Percentiles rank a stretch among this genome's conserved stretches.
These are phyloP conservation scores for Boleophthalmus pectinirostris DNA, from an alignment of 2,113 vertebrate species.

Conservation along the genomic window DNA sequence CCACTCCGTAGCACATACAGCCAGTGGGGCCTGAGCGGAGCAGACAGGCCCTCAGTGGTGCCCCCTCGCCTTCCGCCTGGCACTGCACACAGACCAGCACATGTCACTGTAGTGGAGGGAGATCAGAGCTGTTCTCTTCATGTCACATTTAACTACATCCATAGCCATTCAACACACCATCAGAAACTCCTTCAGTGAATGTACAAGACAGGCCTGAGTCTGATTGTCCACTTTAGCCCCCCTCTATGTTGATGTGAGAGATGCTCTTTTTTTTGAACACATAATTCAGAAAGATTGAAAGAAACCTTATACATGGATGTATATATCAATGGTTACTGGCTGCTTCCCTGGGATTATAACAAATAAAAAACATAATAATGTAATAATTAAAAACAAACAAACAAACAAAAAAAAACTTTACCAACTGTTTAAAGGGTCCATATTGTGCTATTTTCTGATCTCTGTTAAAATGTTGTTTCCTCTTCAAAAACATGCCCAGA, in stretches of 20 bases:
- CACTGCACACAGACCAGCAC: slow-evolving; percentile 54
- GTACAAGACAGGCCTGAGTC: neutral
- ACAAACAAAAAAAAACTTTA: too few species aligned
- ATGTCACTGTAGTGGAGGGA: slow-evolving; percentile 66
- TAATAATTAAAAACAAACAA: too few species aligned
- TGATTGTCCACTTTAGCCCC: neutral
- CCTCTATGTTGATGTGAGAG: neutral
- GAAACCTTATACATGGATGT: neutral
- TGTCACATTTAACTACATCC: slow-evolving; percentile 75
- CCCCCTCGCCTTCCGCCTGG: slow-evolving; percentile 73
- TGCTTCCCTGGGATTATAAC: too few species aligned
- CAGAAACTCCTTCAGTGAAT: slow-evolving; percentile 15
- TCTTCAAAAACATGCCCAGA: too few species aligned
- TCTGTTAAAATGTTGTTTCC: too few species aligned
- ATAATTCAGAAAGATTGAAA: neutral
- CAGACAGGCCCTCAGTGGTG: slow-evolving; percentile 82
- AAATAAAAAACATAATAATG: too few species aligned
- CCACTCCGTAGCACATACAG: slow-evolving; percentile 21
- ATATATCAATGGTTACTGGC: too few species aligned
- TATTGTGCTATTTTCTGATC: too few species aligned
- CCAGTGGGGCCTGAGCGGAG: slow-evolving; percentile 73
- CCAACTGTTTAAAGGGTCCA: too few species aligned
- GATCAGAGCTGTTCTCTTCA: slow-evolving; percentile 84
- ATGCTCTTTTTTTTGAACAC: neutral
- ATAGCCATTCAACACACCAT: neutral